Base-by-base conservation (phyloP, 2,888 invertebrate genomes). In the Gerris lacustris region DNA sequence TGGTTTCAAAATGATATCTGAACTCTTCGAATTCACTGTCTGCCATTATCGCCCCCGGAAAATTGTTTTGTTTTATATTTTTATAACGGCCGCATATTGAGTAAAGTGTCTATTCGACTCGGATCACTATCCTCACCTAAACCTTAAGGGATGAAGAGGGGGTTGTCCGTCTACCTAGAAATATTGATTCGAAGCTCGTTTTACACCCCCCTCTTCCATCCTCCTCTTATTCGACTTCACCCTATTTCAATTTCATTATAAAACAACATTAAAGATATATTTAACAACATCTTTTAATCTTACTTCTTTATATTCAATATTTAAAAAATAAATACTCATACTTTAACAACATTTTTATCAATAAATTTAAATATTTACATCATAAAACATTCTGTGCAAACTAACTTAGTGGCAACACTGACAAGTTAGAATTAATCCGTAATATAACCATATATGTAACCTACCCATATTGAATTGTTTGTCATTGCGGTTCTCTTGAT, bases 11-110 rank as follows among this genome's bases (percentile, higher is more conserved):
- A 81, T 88, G 88, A 79, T 90, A 88, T 79, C 90, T 89, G 84
- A 94, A 93, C 86, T 94, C 92, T 83, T 94, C 94, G 83, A 92
- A 94, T 83, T 94, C 94, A 81, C 88, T 89, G 85, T 94, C 94
- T 79, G 93, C 94, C 94, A 94, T 94, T 62, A 62, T n/a, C 15
- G 15, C 62, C n/a, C 11, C 62, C 11, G 11, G 11, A 15, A 62
- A 64, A 64, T 64, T 55, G 15, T 55, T 55, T 63, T 73, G 43
- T 15, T 7, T 17, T 45, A 43, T 45, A 17, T 31, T 17, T 43
- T 45, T 31, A 63, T 55, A 62, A 47, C 62, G 45, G 44, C 69
- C 62, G 69, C 71, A 71, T 71, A 55, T 55, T 55, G 55, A 31
- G 31, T 31, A 4, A 11, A 55, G 55, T 55, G 55, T 55, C 55